Conservation (phyloP, 2,797 vertebrate genomes). For the Siniperca obscura region DNA sequence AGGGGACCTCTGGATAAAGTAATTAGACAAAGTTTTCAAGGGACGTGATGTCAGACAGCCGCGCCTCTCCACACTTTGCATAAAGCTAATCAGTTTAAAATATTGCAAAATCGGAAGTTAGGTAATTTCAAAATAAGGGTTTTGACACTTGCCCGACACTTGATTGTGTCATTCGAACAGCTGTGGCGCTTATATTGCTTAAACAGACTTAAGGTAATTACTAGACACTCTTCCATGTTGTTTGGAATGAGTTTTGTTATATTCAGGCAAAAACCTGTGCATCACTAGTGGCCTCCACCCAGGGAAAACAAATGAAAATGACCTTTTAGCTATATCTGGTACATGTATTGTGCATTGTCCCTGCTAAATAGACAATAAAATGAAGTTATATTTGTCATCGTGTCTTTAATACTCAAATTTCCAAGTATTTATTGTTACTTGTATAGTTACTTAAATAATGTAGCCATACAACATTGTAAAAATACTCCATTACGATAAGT, state of each 20-base stretch:
- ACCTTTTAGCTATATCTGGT: no score
- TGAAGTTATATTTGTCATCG: background rate
- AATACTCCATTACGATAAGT: background rate
- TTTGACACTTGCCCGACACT: background rate
- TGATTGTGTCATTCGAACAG: no score
- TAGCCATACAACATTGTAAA: background rate
- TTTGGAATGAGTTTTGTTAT: background rate
- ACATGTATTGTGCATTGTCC: no score
- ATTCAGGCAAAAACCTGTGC: background rate
- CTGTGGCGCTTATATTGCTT: background rate
- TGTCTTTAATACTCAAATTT: background rate
- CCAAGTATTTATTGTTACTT: no score
- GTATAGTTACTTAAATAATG: background rate
- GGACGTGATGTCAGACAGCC: slow-evolving; percentile 67
- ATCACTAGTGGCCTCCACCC: no score
- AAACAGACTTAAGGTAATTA: background rate
- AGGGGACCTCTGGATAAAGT: slow-evolving; percentile 8
- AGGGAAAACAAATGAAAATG: no score
- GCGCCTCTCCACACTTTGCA: slow-evolving; percentile 38
- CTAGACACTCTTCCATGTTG: no score
- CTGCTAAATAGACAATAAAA: no score
- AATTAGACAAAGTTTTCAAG: slow-evolving; percentile 29
- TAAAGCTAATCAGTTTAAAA: background rate
- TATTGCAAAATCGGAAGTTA: background rate
- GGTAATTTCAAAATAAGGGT: slow-evolving; percentile 40